Evolutionary conservation across 2,113 vertebrate genomes (phyloP).

Genomic region (Naja naja): DNA sequence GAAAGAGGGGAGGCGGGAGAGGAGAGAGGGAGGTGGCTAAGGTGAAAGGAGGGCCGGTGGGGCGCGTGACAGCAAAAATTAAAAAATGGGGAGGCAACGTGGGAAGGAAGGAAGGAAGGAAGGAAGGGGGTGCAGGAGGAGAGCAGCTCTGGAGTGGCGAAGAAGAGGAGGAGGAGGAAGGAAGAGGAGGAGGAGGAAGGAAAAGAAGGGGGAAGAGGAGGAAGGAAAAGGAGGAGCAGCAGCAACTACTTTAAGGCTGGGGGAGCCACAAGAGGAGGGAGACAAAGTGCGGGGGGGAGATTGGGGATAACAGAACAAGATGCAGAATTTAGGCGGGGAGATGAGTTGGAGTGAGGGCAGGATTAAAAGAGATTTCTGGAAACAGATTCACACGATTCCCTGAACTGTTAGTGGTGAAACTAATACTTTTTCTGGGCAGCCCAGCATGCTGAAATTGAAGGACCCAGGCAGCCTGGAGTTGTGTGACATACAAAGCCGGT

Average conservation of each 20-base stretch:
- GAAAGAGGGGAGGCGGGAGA: neutral
- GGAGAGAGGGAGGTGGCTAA: neutral
- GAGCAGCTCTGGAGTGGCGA: no score
- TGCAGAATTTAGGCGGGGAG: no score
- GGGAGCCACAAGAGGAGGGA: neutral
- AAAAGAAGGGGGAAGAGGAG: neutral
- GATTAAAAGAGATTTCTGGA: neutral
- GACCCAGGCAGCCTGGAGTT: neutral
- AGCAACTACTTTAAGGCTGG: no score
- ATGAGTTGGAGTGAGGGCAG: neutral
- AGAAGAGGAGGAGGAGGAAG: no score
- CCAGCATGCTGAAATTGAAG: neutral
- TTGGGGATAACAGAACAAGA: neutral
- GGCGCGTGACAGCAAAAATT: neutral
- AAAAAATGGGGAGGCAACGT: neutral
- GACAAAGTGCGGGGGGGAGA: no score
- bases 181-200: neutral
- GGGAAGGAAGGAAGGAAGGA: neutral
- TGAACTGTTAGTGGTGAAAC: neutral
- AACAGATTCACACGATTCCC: neutral
- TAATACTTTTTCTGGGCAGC: neutral
- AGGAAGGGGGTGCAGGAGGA: neutral
- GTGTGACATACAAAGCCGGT: neutral
- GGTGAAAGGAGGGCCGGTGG: neutral
- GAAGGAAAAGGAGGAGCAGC: no score